Evolutionary conservation across 2,888 invertebrate species (phyloP).

Genomic region (Eristalinus sepulchralis): DNA sequence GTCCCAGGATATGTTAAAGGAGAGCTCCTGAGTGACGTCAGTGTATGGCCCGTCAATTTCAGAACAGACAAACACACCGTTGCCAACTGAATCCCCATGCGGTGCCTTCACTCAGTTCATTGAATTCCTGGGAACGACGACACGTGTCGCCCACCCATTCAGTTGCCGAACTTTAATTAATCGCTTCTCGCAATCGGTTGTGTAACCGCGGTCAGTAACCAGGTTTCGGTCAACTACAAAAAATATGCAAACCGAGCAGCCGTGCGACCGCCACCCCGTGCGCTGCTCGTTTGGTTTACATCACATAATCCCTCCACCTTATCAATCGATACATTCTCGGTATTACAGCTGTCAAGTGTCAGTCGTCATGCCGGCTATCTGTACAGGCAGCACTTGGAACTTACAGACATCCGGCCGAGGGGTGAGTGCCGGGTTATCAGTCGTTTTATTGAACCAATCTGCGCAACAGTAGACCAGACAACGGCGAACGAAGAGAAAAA

Average conservation of each 20-base stretch:
- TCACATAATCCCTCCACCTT: neutral
- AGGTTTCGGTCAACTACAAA: neutral
- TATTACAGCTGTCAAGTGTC: neutral
- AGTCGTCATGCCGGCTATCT: neutral
- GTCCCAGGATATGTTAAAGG: no score
- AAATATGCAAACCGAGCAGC: no score
- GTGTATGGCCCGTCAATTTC: no score
- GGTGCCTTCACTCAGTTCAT: no score
- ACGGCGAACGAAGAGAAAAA: neutral
- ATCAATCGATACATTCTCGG: neutral
- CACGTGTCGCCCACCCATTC: no score
- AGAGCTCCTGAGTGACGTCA: no score
- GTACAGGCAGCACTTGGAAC: neutral
- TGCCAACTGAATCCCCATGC: no score
- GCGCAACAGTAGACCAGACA: slow-evolving; percentile 28
- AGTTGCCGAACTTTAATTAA: no score
- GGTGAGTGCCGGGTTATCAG: slow-evolving; percentile 56
- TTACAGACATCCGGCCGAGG: neutral
- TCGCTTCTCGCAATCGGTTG: neutral
- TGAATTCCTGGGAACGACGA: no score
- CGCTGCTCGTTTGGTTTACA: neutral
- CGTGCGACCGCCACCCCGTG: no score
- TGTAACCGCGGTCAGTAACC: neutral
- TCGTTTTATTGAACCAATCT: slow-evolving; percentile 46
- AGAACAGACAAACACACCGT: no score